phyloP scores from a whole-genome alignment of 2,888 invertebrate genomes.

The Tenthredo notha region DNA sequence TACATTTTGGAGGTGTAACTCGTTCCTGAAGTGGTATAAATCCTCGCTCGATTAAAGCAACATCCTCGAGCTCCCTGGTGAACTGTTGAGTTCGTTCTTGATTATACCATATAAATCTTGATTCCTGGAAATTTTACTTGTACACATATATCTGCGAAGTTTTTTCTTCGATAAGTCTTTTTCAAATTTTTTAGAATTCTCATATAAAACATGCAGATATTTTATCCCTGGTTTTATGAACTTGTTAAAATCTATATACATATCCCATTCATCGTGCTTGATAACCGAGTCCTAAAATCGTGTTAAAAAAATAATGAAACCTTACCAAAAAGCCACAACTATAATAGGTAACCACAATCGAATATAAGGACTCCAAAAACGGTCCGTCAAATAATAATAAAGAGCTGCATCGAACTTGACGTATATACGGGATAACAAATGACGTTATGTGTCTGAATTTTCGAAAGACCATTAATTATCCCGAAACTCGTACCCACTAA shows the following conservation, averaged over 20 bases:
- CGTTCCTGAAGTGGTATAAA: slow-evolving; percentile 6
- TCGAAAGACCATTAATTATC: slow-evolving; percentile 46
- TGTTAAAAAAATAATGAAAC: slow-evolving; percentile 1
- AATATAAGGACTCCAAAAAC: slow-evolving; percentile 37
- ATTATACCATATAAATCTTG: background rate
- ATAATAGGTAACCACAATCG: slow-evolving; percentile 28
- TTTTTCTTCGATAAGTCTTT: background rate
- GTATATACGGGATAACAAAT: background rate
- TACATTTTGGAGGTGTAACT: background rate
- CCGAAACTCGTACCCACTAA: background rate
- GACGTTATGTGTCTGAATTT: background rate
- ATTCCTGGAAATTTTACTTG: background rate
- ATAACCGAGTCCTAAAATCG: slow-evolving; percentile 12
- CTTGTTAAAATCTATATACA: background rate
- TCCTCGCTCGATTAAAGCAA: slow-evolving; percentile 13
- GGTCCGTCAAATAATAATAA: slow-evolving; percentile 37
- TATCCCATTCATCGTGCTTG: slow-evolving; percentile 6
- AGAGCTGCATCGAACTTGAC: slow-evolving; percentile 12
- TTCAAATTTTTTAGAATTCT: background rate
- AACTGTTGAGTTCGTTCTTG: slow-evolving; percentile 18
- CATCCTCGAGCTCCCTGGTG: background rate
- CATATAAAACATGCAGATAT: background rate
- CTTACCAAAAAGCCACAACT: background rate
- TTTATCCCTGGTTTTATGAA: background rate
- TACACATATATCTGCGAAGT: background rate